These are phyloP conservation scores for Mugil cephalus DNA, from an alignment of 2,113 vertebrate genomes.

Conservation along the genomic window DNA sequence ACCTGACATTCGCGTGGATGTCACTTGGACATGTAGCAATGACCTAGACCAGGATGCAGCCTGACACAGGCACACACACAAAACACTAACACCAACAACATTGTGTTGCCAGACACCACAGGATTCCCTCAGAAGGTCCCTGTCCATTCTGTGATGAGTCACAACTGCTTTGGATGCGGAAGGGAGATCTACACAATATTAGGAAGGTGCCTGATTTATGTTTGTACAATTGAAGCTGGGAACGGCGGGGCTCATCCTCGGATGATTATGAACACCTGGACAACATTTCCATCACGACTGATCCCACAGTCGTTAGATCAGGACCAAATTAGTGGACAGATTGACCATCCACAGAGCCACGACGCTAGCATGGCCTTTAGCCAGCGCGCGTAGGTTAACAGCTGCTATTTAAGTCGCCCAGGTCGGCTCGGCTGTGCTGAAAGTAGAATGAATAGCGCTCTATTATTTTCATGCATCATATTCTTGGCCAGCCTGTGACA, in stretches of 20 bases:
- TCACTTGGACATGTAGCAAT: no score
- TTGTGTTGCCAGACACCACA: no score
- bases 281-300: not conserved
- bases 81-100: no score
- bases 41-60: no score
- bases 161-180: no score
- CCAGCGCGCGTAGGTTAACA: not conserved
- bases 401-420: not conserved
- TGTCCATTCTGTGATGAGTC: no score
- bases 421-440: constrained; percentile 1
- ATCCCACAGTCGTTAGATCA: not conserved
- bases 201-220: no score
- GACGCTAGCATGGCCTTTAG: not conserved
- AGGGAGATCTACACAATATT: no score
- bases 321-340: not conserved
- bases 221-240: no score
- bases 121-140: no score
- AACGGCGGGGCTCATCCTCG: not conserved
- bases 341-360: not conserved
- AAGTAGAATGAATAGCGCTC: not conserved
- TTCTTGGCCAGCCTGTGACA: not conserved
- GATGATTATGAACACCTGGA: not conserved
- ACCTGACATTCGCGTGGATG: no score
- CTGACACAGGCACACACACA: no score
- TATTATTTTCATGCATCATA: constrained; percentile 6